These are phyloP conservation scores for Neolamprologus tretocephalus DNA, from an alignment of 2,113 vertebrate genomes.

Conservation along the genomic window DNA sequence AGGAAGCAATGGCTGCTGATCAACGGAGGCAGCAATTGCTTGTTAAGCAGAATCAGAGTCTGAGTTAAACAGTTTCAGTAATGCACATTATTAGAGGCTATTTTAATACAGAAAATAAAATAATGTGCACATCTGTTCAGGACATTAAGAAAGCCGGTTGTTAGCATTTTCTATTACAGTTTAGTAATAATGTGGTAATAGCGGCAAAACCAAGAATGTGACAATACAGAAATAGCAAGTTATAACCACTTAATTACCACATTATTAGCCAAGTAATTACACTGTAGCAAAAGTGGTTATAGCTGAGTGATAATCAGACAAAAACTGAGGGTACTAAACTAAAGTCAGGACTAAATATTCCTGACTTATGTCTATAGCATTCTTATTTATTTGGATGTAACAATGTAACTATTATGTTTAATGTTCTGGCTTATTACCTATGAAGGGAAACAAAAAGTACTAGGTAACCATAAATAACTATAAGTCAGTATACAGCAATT, in stretches of 20 bases:
- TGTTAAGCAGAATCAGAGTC: background rate
- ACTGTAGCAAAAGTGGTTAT: background rate
- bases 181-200: background rate
- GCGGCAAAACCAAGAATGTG: background rate
- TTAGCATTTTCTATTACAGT: background rate
- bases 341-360: background rate
- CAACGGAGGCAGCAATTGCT: background rate
- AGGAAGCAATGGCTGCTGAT: background rate
- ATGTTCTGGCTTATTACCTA: background rate
- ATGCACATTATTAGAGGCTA: background rate
- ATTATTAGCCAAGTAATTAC: background rate
- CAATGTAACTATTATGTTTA: background rate
- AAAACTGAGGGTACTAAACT: background rate
- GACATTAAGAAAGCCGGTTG: background rate
- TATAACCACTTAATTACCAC: background rate
- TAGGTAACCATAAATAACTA: background rate
- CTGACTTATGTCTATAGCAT: background rate
- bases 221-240: background rate
- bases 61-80: background rate
- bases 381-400: background rate
- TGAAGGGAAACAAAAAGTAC: background rate
- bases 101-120: slow-evolving; percentile 2
- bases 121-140: background rate
- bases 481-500: background rate
- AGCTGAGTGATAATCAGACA: background rate